Percentiles rank a stretch among this genome's conserved stretches.
Evolutionary conservation across 2,797 vertebrate genomes (phyloP).

Genomic region (Phoebastria nigripes): DNA sequence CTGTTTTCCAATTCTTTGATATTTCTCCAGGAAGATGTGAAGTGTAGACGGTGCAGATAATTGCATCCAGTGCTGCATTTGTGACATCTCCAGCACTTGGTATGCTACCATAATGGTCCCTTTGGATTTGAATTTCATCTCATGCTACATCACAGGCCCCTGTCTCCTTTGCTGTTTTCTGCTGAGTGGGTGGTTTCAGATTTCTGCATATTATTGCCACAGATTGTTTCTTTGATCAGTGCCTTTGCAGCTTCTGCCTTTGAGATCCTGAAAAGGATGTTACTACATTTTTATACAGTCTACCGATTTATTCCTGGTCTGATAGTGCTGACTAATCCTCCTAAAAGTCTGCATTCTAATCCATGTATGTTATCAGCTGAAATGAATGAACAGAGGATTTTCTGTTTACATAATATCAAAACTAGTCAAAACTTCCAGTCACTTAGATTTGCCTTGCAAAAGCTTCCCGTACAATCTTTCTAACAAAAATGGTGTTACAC

Average conservation of each 20-base stretch:
- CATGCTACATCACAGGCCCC: background rate
- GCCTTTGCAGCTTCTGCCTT: background rate
- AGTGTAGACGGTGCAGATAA: background rate
- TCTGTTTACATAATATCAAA: slow-evolving; percentile 37
- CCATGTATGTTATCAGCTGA: slow-evolving; percentile 27
- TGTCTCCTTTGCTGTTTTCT: background rate
- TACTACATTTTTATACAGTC: background rate
- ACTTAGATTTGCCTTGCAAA: background rate
- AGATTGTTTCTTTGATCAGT: background rate
- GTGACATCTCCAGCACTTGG: background rate
- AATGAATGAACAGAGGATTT: slow-evolving; percentile 48
- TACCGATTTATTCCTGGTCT: background rate
- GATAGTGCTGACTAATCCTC: slow-evolving; percentile 52
- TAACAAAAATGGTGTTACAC: background rate
- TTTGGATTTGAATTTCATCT: background rate
- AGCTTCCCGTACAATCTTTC: background rate
- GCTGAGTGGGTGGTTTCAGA: background rate
- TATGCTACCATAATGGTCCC: background rate
- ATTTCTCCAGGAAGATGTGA: background rate
- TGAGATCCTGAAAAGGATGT: background rate
- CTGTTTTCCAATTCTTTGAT: slow-evolving; percentile 4
- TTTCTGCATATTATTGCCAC: background rate
- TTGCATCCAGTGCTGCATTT: background rate
- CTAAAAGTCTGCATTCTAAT: slow-evolving; percentile 50
- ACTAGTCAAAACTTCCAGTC: slow-evolving; percentile 30